A percentile compares a stretch with the other conserved stretches of the same genome.
Evolutionary conservation across 2,888 invertebrate genomes (phyloP).

Genomic region (Lissocephala sabroskyi): DNA sequence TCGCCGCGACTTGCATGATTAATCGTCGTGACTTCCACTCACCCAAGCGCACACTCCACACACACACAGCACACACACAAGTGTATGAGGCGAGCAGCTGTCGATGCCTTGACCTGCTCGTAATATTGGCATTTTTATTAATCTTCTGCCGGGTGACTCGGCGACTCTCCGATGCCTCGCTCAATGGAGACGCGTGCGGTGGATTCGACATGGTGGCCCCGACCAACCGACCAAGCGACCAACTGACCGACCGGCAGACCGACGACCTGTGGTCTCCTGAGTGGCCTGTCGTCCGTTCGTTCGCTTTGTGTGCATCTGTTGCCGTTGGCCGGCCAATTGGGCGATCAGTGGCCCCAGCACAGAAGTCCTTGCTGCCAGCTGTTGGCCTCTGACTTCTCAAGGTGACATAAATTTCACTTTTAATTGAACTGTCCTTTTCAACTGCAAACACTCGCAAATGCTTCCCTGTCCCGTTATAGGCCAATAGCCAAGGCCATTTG

Average conservation of each 20-base stretch:
- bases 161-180: no score
- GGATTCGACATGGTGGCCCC: slow-evolving; percentile 25
- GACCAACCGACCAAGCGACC: no score
- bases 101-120: background rate
- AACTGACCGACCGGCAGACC: no score
- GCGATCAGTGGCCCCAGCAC: slow-evolving; percentile 17
- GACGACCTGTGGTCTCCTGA: no score
- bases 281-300: no score
- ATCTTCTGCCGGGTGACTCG: no score
- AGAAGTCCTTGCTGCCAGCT: slow-evolving; percentile 42
- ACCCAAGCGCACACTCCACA: background rate
- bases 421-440: slow-evolving; percentile 44
- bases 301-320: slow-evolving; percentile 21
- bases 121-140: slow-evolving; percentile 21
- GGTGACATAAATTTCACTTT: slow-evolving; percentile 52
- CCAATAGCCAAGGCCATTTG: no score
- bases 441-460: no score
- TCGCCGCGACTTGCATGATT: slow-evolving; percentile 60
- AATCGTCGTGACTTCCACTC: slow-evolving; percentile 39
- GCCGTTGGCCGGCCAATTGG: background rate
- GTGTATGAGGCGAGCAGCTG: background rate
- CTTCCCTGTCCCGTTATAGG: no score
- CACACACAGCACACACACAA: no score
- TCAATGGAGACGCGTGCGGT: slow-evolving; percentile 9
- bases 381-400: slow-evolving; percentile 52